Evolutionary conservation across 2,797 vertebrate species (phyloP).

Genomic region (Poecilia picta): DNA sequence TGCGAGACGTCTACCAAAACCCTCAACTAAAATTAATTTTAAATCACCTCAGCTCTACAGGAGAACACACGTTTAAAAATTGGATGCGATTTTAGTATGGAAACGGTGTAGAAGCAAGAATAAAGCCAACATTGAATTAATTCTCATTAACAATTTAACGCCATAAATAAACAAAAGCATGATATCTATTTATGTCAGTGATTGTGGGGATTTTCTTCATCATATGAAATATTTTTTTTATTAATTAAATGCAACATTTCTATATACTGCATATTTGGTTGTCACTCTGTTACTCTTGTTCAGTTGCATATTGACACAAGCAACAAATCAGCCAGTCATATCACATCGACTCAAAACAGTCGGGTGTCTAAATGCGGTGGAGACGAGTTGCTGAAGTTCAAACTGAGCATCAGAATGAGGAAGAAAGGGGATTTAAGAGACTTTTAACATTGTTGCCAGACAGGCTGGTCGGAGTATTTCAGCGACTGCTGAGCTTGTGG

Average conservation of each 20-base stretch:
- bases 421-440: not conserved
- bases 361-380: not conserved
- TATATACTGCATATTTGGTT: not conserved
- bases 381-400: not conserved
- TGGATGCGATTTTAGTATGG: slow-evolving; percentile 37
- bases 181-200: slow-evolving; percentile 1
- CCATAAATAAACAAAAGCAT: slow-evolving; percentile 7
- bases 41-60: slow-evolving; percentile 29
- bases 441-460: not conserved
- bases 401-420: slow-evolving; percentile 3
- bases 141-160: slow-evolving; percentile 7
- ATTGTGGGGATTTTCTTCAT: slow-evolving; percentile 6
- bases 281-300: not conserved
- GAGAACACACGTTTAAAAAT: slow-evolving; percentile 22
- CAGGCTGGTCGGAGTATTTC: not conserved
- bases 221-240: not conserved
- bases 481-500: not conserved
- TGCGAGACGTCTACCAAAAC: slow-evolving; percentile 43
- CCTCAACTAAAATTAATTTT: slow-evolving; percentile 49
- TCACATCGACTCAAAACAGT: not conserved
- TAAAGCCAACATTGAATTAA: slow-evolving; percentile 24
- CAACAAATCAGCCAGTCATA: not conserved
- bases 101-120: slow-evolving; percentile 23
- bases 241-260: not conserved
- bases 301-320: not conserved